These are phyloP conservation scores for Cosmorhoe ocellata DNA, from an alignment of 2,888 invertebrate genomes.

Conservation along the genomic window DNA sequence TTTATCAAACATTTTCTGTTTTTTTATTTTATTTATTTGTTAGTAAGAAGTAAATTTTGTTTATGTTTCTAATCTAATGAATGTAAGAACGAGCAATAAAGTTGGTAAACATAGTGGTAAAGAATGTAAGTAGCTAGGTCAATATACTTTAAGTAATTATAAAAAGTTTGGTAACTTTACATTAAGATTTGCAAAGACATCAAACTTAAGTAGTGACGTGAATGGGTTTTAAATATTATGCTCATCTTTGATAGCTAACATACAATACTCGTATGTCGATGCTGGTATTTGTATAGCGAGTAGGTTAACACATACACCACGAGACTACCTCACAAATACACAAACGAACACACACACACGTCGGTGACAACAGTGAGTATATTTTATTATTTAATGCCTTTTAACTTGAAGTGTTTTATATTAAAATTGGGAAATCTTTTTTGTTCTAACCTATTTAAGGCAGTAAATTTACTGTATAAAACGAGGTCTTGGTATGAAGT, in stretches of 20 bases:
- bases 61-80: conserved; percentile 21
- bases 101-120: conserved; percentile 10
- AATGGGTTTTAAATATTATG: not conserved
- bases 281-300: not conserved
- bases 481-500: not conserved
- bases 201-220: too few relatives aligned
- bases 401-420: conserved; percentile 34
- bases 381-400: conserved; percentile 44
- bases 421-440: conserved; percentile 1
- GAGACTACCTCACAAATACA: conserved; percentile 61
- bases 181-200: conserved; percentile 9
- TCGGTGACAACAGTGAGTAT: conserved; percentile 72
- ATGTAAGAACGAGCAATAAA: conserved; percentile 10
- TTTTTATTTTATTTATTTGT: conserved; percentile 36
- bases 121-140: conserved; percentile 28
- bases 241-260: not conserved
- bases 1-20: conserved; percentile 48
- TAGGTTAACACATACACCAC: conserved; percentile 45
- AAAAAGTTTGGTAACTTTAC: not conserved
- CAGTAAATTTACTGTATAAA: not conserved
- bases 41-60: not conserved
- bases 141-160: conserved; percentile 57
- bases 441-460: too few relatives aligned
- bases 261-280: too few relatives aligned
- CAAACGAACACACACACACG: conserved; percentile 52